These are phyloP conservation scores for Holothuria glaberrima DNA, from an alignment of 35 echinoderm and acorn worm species.

Conservation along the genomic window DNA sequence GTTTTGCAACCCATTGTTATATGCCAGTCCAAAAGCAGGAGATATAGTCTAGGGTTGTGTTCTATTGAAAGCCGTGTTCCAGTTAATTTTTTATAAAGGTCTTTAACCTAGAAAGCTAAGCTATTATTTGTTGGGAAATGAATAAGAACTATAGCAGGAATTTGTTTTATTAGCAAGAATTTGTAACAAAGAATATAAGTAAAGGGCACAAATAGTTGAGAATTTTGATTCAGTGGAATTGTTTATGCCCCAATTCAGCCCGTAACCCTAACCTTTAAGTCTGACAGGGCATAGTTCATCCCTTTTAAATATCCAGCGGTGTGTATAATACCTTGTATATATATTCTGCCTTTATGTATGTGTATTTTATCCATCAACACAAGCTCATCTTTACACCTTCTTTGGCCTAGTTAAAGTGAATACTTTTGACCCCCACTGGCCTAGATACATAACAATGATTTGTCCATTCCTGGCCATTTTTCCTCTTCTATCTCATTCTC, in stretches of 20 bases:
- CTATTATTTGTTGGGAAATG: conserved; percentile 42
- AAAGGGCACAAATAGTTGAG: conserved; percentile 9
- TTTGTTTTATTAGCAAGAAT: conserved; percentile 33
- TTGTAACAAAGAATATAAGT: conserved; percentile 33
- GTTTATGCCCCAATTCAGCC: conserved; percentile 13
- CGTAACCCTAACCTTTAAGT: neutral
- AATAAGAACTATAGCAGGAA: conserved; percentile 21
- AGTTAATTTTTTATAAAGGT: neutral
- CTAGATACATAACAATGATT: conserved; percentile 40
- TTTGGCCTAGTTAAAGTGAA: conserved; percentile 36
- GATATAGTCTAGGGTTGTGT: too few species aligned
- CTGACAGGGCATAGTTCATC: too few species aligned
- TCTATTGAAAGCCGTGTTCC: too few species aligned
- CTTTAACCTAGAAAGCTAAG: conserved; percentile 37
- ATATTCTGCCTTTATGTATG: neutral
- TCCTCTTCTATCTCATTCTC: neutral
- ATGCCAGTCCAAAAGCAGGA: too few species aligned
- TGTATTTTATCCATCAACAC: conserved; percentile 12
- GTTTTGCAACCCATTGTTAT: neutral
- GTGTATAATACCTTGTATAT: too few species aligned
- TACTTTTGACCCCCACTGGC: conserved; percentile 34
- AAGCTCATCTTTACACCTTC: neutral
- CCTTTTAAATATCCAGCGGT: too few species aligned
- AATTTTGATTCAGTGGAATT: conserved; percentile 34
- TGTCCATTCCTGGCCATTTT: conserved; percentile 30